Evolutionary conservation across 2,797 vertebrate species (phyloP).

Genomic region (Adrianichthys oophorus): DNA sequence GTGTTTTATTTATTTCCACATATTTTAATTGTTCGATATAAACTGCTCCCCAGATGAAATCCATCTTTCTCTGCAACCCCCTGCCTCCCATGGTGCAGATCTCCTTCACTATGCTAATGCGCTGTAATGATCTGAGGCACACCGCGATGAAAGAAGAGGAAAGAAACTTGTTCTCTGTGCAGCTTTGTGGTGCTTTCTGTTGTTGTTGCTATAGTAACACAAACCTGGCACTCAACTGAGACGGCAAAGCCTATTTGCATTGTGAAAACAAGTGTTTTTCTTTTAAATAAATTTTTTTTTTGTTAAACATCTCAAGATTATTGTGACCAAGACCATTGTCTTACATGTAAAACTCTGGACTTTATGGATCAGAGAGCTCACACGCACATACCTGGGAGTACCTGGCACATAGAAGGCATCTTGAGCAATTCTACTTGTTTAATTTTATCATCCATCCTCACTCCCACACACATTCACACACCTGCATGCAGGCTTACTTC

Average conservation of each 20-base stretch:
- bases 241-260: slow-evolving; percentile 59
- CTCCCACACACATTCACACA: slow-evolving; percentile 25
- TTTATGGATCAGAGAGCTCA: slow-evolving; percentile 13
- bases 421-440: slow-evolving; percentile 58
- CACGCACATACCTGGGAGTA: slow-evolving; percentile 23
- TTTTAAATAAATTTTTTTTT: slow-evolving; percentile 13
- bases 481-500: slow-evolving; percentile 53
- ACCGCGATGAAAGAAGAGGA: slow-evolving; percentile 66
- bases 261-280: slow-evolving; percentile 31
- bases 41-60: slow-evolving; percentile 54
- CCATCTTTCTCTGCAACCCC: neutral
- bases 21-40: slow-evolving; percentile 37
- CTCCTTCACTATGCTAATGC: slow-evolving; percentile 73
- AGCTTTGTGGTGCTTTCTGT: slow-evolving; percentile 69
- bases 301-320: neutral
- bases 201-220: slow-evolving; percentile 78
- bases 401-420: slow-evolving; percentile 37
- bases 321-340: slow-evolving; percentile 3
- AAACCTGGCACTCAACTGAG: slow-evolving; percentile 56
- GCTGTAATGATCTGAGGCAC: slow-evolving; percentile 72
- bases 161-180: slow-evolving; percentile 58
- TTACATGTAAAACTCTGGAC: neutral
- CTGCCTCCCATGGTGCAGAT: slow-evolving; percentile 42
- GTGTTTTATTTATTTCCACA: too few relatives aligned
- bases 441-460: slow-evolving; percentile 63